Base-by-base conservation (phyloP, 2,113 vertebrate species). In the Atherinomorus stipes region DNA sequence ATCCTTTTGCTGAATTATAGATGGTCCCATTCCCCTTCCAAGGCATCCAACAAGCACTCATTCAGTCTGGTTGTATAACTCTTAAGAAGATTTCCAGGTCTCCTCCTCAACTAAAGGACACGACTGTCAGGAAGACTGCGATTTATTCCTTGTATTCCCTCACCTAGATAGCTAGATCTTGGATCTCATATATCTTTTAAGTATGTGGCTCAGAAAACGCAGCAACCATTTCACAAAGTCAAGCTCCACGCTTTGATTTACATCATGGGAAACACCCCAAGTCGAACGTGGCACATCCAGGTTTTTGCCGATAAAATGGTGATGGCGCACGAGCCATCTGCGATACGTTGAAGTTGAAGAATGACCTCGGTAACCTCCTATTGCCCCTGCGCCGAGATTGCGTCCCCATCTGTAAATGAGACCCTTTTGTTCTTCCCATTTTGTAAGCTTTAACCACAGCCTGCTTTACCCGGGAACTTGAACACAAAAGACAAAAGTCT, bases 1-100 rank as follows among this genome's bases (percentile, higher is more conserved):
- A 79, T 85, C 87, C 83, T 83, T 90, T 90, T 84, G 69, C 83
- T 92, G 81, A 91, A 92, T 92, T 92, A 92, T 92, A 89, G 80
- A 92, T 92, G 85, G 85, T 58, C 80, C 76, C 67, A 52, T 72
- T 78, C 85, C 78, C 74, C 74, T 72, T 64, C 61, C 76, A 34
- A 64, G 70, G 70, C 80, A 8, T 84, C 85, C 79, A 84, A 76
- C 72, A 85, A 84, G 86, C 76, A 68, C 76, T 84, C 74, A 76
- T 76, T 89, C 87, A 86, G 87, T 88, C 88, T 57, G 66, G 47
- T 87, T 87, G 77, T 85, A 83, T 90, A 88, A 89, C 74, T 83
- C 65, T 57, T 66, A 61, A 64, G 73, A 84, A 74, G 78, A 34
- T 85, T 83, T 83, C 31, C 38, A 49, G 11, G 19, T 78, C 85